A percentile compares a stretch with the other conserved stretches of the same genome.
Evolutionary conservation across 2,113 vertebrate genomes (phyloP).

Genomic region (Damaliscus lunatus): DNA sequence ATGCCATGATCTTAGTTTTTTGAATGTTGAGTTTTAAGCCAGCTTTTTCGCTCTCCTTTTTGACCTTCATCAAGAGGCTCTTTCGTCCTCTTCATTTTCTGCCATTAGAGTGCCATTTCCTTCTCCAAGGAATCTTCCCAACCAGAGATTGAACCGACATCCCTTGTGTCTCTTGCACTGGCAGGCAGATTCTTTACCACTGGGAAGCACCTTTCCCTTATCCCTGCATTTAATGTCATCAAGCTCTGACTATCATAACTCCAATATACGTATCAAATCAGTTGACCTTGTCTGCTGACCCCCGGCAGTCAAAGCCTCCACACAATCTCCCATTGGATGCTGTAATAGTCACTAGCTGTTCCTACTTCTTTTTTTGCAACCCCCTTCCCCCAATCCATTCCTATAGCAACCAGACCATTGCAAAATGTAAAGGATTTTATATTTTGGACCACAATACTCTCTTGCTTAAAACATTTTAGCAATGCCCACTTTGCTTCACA

Average conservation of each 20-base stretch:
- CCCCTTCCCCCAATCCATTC: not conserved
- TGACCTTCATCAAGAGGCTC: not conserved
- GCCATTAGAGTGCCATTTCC: not conserved
- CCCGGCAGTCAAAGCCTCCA: not conserved
- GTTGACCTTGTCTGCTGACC: not conserved
- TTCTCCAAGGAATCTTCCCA: not conserved
- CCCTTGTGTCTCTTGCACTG: not conserved
- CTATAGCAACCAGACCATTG: not conserved
- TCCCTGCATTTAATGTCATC: not conserved
- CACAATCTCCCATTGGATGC: not conserved
- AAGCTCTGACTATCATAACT: not conserved
- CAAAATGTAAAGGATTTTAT: not conserved
- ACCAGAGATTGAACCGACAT: not conserved
- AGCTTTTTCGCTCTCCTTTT: not conserved
- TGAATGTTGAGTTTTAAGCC: not conserved
- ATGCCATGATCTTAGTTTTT: not conserved
- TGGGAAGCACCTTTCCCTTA: not conserved
- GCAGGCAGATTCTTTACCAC: not conserved
- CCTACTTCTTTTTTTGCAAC: not conserved
- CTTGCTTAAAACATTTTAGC: slow-evolving; percentile 10
- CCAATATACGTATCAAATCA: not conserved
- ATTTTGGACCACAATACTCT: not conserved
- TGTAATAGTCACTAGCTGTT: not conserved
- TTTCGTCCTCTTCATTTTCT: not conserved
- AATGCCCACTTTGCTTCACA: not conserved